Conservation (phyloP, 2,888 invertebrate species). For the Chymomyza amoena region DNA sequence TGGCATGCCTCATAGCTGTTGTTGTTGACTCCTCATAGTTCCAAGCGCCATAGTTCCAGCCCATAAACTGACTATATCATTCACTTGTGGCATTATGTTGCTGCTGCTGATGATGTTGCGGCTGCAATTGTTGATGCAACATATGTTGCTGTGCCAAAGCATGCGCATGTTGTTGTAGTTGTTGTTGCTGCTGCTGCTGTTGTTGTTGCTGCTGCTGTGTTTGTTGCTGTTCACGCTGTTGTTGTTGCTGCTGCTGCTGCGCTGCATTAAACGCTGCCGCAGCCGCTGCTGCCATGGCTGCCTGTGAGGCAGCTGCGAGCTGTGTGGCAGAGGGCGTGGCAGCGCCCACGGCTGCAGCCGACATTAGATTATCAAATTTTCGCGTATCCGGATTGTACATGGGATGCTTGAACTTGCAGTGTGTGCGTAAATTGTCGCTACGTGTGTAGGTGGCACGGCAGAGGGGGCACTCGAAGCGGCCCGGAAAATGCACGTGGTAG, state of each 20-base stretch:
- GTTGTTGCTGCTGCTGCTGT: constrained; percentile 54
- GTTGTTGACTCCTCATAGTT: constrained; percentile 63
- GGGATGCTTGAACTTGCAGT: constrained; percentile 95
- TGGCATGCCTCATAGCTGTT: constrained; percentile 39
- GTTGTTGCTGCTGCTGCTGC: constrained; percentile 69
- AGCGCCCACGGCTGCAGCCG: constrained; percentile 81
- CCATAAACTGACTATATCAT: constrained; percentile 78
- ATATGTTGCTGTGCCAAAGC: constrained; percentile 62
- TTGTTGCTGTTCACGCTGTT: constrained; percentile 67
- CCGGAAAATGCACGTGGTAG: constrained; percentile 96
- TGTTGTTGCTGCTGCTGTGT: constrained; percentile 56
- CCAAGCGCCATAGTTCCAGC: constrained; percentile 78
- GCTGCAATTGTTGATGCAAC: constrained; percentile 65
- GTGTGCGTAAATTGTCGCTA: constrained; percentile 94
- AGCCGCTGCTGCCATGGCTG: constrained; percentile 79
- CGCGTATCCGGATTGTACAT: constrained; percentile 91
- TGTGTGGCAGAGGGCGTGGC: constrained; percentile 81
- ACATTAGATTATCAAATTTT: constrained; percentile 88
- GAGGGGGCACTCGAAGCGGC: constrained; percentile 93
- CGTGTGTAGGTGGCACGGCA: constrained; percentile 94
- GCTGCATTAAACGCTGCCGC: constrained; percentile 76
- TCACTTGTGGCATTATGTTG: constrained; percentile 76
- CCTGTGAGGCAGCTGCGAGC: constrained; percentile 79
- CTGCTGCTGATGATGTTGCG: constrained; percentile 75
- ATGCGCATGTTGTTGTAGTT: constrained; percentile 68